Conservation (phyloP, 2,113 vertebrate genomes). For the Scartelaos histophorus region DNA sequence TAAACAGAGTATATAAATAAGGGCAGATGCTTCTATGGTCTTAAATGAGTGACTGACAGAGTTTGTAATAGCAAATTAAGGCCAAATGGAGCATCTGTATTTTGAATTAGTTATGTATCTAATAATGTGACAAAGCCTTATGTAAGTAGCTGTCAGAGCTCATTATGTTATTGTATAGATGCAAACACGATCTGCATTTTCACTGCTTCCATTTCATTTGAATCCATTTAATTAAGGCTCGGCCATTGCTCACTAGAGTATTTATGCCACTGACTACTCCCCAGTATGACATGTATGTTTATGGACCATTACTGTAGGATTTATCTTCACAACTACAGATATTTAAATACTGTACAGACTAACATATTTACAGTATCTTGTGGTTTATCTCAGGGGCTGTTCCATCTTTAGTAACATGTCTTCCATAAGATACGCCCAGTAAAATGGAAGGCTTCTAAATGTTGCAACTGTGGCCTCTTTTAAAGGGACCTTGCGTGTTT, state of each 20-base stretch:
- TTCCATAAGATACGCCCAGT: neutral
- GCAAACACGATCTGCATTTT: neutral
- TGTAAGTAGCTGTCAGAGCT: constrained; percentile 2
- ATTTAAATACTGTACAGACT: neutral
- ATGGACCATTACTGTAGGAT: neutral
- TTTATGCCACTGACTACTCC: neutral
- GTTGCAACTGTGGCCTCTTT: too few species aligned
- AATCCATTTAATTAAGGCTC: neutral
- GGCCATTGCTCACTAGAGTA: neutral
- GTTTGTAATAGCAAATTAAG: constrained; percentile 1
- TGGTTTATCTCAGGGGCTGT: neutral
- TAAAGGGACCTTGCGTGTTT: too few species aligned
- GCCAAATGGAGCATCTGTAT: constrained; percentile 11
- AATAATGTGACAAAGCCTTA: constrained; percentile 6
- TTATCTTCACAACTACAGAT: neutral
- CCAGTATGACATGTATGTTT: neutral
- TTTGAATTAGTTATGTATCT: constrained; percentile 6
- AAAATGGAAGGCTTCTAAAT: too few species aligned
- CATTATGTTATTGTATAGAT: neutral
- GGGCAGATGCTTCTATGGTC: neutral
- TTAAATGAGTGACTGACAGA: constrained; percentile 1
- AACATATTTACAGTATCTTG: neutral
- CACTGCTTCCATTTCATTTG: neutral
- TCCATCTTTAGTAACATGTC: neutral
- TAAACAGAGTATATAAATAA: neutral